Conservation (phyloP, 2,888 invertebrate genomes). For the Eubasilissa splendida region DNA sequence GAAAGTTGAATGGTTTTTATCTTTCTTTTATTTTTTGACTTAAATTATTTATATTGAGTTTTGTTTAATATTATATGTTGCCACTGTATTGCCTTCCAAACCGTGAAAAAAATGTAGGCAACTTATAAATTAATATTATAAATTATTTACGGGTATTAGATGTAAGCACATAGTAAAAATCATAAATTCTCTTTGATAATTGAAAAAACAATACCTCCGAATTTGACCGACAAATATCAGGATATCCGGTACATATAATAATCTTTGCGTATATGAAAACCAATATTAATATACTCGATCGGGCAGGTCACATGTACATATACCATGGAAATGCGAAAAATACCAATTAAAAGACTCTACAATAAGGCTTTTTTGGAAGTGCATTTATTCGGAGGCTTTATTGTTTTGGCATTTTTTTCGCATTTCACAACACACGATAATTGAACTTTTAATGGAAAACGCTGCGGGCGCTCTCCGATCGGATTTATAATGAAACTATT, state of each 20-base stretch:
- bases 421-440: neutral
- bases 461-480: neutral
- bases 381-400: neutral
- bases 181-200: neutral
- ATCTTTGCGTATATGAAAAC: neutral
- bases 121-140: too few relatives aligned
- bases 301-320: neutral
- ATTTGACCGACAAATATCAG: neutral
- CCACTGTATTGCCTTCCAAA: too few relatives aligned
- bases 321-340: constrained; percentile 1
- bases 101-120: too few relatives aligned
- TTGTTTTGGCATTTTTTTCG: neutral
- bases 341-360: constrained; percentile 1
- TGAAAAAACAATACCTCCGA: constrained; percentile 2
- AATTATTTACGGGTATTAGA: too few relatives aligned
- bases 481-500: too few relatives aligned
- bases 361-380: too few relatives aligned
- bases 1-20: too few relatives aligned
- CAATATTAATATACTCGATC: neutral
- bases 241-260: neutral
- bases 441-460: constrained; percentile 4
- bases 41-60: too few relatives aligned
- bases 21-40: too few relatives aligned
- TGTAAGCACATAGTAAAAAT: too few relatives aligned
- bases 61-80: too few relatives aligned